Evolutionary conservation across 1,140 invertebrate species (phyloP).

Genomic region (Paraescarpia echinospica): DNA sequence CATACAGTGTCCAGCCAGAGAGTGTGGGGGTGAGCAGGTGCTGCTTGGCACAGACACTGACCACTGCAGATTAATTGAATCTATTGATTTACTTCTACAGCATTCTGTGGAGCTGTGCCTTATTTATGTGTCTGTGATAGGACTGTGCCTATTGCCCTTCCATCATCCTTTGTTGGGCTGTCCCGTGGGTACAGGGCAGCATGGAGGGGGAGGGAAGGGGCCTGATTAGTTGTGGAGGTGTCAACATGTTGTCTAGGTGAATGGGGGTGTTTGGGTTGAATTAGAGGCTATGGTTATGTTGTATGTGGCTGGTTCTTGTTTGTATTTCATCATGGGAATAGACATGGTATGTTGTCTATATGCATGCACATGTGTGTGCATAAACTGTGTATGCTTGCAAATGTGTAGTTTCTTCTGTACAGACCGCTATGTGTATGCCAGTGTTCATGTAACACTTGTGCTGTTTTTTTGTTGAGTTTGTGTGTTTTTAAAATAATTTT

Average conservation of each 20-base stretch:
- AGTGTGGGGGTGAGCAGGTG: background rate
- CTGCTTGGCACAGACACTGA: background rate
- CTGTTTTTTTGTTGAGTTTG: too few species aligned
- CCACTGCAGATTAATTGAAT: conserved; percentile 1
- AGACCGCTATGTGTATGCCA: too few species aligned
- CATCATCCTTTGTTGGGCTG: background rate
- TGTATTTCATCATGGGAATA: background rate
- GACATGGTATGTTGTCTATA: background rate
- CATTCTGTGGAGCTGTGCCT: background rate
- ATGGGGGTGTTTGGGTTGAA: background rate
- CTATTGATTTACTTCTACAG: background rate
- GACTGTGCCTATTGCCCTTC: background rate
- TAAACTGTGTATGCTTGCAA: background rate
- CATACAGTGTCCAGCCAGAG: background rate
- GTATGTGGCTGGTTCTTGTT: background rate
- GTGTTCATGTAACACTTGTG: background rate
- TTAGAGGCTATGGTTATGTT: background rate
- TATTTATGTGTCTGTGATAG: background rate
- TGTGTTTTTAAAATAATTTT: too few species aligned
- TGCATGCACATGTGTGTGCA: background rate
- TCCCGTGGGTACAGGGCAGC: background rate
- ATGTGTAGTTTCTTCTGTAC: background rate
- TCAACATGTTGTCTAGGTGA: background rate
- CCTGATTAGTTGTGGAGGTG: background rate
- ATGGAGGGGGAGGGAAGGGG: background rate